phyloP scores from a whole-genome alignment of 2,113 vertebrate genomes.

The Regulus satrapa region DNA sequence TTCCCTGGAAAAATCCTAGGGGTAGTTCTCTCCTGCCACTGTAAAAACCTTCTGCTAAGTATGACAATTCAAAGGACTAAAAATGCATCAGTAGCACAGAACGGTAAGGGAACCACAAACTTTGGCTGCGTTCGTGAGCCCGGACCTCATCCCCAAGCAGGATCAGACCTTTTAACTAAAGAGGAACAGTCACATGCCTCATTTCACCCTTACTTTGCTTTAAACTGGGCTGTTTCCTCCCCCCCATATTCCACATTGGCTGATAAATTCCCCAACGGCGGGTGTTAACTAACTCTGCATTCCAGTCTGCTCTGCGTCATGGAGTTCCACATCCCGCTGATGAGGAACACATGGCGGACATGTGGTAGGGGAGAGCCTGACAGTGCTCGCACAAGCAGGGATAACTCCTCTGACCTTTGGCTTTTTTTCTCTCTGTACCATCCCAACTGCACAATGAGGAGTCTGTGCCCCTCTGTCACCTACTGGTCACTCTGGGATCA shows the following conservation, averaged over 20 bases:
- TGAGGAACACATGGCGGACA: constrained; percentile 71
- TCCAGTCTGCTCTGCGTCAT: constrained; percentile 71
- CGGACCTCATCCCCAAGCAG: not conserved
- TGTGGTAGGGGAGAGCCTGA: constrained; percentile 63
- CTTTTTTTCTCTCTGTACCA: constrained; percentile 17
- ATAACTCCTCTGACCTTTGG: constrained; percentile 65
- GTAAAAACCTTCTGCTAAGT: not conserved
- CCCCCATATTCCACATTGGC: constrained; percentile 50
- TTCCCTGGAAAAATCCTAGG: not conserved
- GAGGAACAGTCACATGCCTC: constrained; percentile 55
- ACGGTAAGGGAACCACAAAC: not conserved
- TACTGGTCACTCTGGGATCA: not conserved
- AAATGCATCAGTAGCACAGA: not conserved
- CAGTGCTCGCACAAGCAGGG: constrained; percentile 36
- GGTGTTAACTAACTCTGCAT: constrained; percentile 70
- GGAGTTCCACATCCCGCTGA: constrained; percentile 68
- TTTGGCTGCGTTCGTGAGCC: not conserved
- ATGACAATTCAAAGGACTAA: not conserved
- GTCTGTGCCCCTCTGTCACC: not conserved
- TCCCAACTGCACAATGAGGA: constrained; percentile 11
- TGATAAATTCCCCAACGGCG: constrained; percentile 64
- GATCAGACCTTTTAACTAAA: constrained; percentile 38
- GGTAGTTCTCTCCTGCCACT: not conserved
- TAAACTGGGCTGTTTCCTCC: constrained; percentile 31
- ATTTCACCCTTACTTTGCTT: constrained; percentile 57